Conservation (phyloP, 2,113 vertebrate species). For the Rhadina sibilatrix region DNA sequence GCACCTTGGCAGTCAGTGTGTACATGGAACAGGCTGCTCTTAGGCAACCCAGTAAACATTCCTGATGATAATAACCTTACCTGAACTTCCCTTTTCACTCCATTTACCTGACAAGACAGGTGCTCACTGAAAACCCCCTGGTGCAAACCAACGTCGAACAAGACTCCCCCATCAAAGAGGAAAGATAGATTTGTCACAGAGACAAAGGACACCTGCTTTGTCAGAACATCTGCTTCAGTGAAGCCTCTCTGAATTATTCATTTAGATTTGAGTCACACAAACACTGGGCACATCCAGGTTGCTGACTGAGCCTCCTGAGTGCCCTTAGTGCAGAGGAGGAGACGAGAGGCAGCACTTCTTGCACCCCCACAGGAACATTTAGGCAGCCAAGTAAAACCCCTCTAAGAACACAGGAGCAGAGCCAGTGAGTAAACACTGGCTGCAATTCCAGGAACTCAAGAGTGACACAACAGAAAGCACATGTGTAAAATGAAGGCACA, state of each 20-base stretch:
- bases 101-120: background rate
- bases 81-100: background rate
- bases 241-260: background rate
- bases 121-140: background rate
- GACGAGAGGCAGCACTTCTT: background rate
- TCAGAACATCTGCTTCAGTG: background rate
- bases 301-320: background rate
- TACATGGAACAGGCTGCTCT: background rate
- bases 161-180: too few relatives aligned
- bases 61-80: background rate
- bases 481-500: background rate
- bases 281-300: background rate
- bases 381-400: background rate
- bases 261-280: background rate
- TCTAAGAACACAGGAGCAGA: background rate
- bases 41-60: background rate
- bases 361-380: fast-evolving
- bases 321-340: background rate
- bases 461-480: background rate
- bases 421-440: background rate
- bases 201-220: background rate
- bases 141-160: background rate
- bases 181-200: background rate
- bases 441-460: background rate
- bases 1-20: too few relatives aligned